phyloP scores from a whole-genome alignment of 1,140 invertebrate genomes.

The Drosophila truncata region DNA sequence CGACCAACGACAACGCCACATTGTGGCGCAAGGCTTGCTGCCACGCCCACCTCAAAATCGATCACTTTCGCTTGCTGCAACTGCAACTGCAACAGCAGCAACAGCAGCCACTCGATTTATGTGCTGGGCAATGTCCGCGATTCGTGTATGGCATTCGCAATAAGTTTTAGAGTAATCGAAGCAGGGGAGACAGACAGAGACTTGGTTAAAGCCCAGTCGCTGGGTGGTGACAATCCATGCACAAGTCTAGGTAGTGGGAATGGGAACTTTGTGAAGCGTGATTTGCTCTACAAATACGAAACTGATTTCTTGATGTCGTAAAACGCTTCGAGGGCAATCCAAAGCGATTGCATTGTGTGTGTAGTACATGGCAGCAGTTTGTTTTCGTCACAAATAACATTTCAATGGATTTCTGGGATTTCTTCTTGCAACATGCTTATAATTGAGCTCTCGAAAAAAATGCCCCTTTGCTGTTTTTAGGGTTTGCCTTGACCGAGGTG shows the following conservation, averaged over 20 bases:
- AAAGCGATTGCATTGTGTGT: constrained; percentile 20
- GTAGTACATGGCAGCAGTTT: constrained; percentile 27
- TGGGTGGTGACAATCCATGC: too few relatives aligned
- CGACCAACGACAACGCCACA: constrained; percentile 26
- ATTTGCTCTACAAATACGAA: constrained; percentile 40
- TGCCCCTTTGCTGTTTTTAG: constrained; percentile 10
- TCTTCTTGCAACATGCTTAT: constrained; percentile 19
- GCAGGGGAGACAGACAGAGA: constrained; percentile 6
- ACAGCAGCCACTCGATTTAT: constrained; percentile 25
- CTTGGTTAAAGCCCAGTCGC: background rate
- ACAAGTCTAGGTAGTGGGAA: too few relatives aligned
- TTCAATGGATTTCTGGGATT: constrained; percentile 16
- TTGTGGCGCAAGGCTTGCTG: constrained; percentile 59
- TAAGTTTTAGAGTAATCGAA: constrained; percentile 16
- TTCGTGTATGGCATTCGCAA: constrained; percentile 61
- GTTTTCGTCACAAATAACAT: constrained; percentile 27
- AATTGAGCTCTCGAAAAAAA: constrained; percentile 13
- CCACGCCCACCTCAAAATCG: constrained; percentile 81
- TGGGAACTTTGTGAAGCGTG: constrained; percentile 27
- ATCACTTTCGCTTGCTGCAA: constrained; percentile 78
- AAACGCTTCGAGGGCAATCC: constrained; percentile 27
- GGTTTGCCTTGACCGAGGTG: constrained; percentile 35
- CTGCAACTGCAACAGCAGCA: constrained; percentile 25
- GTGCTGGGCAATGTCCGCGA: constrained; percentile 39
- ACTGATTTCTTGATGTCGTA: constrained; percentile 45